These are phyloP conservation scores for Xyliphius kryptos DNA, from an alignment of 2,113 vertebrate genomes.

Conservation along the genomic window DNA sequence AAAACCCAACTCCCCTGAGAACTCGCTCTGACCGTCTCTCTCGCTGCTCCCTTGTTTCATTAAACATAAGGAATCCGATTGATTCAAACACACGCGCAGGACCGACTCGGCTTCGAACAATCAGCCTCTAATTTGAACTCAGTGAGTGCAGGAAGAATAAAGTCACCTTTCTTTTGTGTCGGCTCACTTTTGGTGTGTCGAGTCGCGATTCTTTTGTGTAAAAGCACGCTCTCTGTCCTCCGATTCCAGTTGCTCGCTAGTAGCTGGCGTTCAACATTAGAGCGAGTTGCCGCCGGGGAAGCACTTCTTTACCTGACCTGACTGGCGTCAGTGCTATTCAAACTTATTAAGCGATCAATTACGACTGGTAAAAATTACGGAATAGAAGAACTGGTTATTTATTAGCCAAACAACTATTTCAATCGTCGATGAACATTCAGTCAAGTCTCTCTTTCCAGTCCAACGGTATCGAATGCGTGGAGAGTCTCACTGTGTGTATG, in stretches of 20 bases:
- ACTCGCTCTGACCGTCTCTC: constrained; percentile 18
- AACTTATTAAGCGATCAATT: constrained; percentile 15
- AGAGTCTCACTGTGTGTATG: constrained; percentile 33
- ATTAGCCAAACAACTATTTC: constrained; percentile 15
- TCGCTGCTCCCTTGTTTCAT: constrained; percentile 20
- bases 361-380: neutral
- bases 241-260: constrained; percentile 38
- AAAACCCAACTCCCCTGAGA: constrained; percentile 23
- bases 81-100: constrained; percentile 18
- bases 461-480: constrained; percentile 33
- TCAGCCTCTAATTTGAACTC: constrained; percentile 8
- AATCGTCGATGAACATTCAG: constrained; percentile 31
- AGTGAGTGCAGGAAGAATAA: neutral
- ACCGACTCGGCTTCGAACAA: constrained; percentile 3
- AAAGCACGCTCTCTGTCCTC: constrained; percentile 37
- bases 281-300: constrained; percentile 35
- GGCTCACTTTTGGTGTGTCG: constrained; percentile 38
- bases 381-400: neutral
- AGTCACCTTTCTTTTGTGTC: constrained; percentile 34
- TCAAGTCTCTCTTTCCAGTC: constrained; percentile 32
- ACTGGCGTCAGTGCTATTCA: constrained; percentile 13
- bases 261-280: constrained; percentile 42
- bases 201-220: constrained; percentile 48
- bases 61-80: constrained; percentile 21
- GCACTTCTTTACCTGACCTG: constrained; percentile 30